phyloP scores from a whole-genome alignment of 2,888 invertebrate species.

The Metallyticus violacea region DNA sequence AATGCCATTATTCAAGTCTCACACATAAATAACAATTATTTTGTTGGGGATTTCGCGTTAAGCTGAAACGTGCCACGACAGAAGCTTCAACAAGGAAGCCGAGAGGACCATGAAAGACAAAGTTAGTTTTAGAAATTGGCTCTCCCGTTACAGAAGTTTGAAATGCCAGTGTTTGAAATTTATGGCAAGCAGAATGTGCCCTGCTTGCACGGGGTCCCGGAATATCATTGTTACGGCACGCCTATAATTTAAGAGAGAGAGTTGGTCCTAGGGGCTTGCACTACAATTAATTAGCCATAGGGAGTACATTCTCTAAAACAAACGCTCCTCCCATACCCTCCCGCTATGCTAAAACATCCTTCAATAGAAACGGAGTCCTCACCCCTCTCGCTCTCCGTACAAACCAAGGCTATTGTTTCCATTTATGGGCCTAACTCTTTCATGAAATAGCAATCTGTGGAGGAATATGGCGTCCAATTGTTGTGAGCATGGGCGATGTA shows the following conservation, averaged over 20 bases:
- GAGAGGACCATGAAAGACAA: not conserved
- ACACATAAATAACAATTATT: not conserved
- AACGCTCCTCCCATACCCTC: not conserved
- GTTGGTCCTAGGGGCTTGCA: not conserved
- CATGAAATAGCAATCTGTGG: conserved; percentile 23
- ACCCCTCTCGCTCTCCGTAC: conserved; percentile 3
- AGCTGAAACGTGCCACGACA: not conserved
- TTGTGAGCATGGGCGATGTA: not conserved
- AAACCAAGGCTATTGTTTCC: conserved; percentile 23
- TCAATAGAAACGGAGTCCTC: conserved; percentile 14
- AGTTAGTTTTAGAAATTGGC: not conserved
- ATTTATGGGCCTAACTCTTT: conserved; percentile 21
- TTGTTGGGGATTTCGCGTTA: not conserved
- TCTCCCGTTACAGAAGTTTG: not conserved
- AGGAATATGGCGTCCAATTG: not conserved
- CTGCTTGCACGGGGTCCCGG: not conserved
- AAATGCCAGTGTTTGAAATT: not conserved
- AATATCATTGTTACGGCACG: conserved; percentile 12
- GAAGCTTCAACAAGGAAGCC: not conserved
- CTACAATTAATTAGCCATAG: conserved; percentile 31
- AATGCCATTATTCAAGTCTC: not conserved
- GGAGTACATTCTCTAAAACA: conserved; percentile 26
- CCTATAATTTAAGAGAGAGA: conserved; percentile 26
- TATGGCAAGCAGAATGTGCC: not conserved
- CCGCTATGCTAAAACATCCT: not conserved